Base-by-base conservation (phyloP, 2,888 invertebrate genomes). In the Odontothrips loti region DNA sequence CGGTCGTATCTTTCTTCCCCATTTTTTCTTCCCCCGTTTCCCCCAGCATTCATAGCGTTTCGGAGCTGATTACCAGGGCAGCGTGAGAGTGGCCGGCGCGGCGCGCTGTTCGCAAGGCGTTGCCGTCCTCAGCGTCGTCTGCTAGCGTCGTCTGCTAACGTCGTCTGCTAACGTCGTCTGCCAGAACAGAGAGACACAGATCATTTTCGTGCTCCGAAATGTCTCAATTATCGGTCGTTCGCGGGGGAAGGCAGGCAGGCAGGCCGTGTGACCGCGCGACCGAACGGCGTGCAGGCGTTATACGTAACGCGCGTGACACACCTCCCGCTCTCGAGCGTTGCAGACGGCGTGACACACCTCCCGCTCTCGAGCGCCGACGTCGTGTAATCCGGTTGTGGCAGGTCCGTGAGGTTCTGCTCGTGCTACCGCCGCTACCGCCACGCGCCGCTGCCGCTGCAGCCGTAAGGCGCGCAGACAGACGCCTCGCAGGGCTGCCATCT, bases 201-300 rank as follows among this genome's bases (percentile, higher is more conserved):
- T 75, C 10, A 75, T 75, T 23, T 75, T 75, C 23, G 68, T 27
- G 58, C 23, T 75, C 23, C 23, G 58, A 20, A 27, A 75, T 75
- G 68, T 75, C 68, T 75, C 68, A 75, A 75, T 75, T 27, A 23
- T 75, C 23, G 68, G 68, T 68, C 23, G 68, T 51, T 51, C 51
- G 51, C 17, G 11, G 2, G 51, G 15, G 51, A 1, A 3, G 51
- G 15, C 2, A 11, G 15, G 8, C 51, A 51, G 51, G 17, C 17
- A 1, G 12, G 20, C 58, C 20, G 58, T 58, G 58, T 58, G 58
- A 58, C 58, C 58, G 58, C 6, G 34, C 34, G 2, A 6, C 34
- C n/a, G n/a, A n/a, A n/a, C n/a, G n/a, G 34, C 34, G 34, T 43
- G 34, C 34, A 43, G 34, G 6, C 2, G 6, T 6, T 6, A 43